Conservation (phyloP, 2,113 vertebrate species). For the Rhinolophus sinicus region DNA sequence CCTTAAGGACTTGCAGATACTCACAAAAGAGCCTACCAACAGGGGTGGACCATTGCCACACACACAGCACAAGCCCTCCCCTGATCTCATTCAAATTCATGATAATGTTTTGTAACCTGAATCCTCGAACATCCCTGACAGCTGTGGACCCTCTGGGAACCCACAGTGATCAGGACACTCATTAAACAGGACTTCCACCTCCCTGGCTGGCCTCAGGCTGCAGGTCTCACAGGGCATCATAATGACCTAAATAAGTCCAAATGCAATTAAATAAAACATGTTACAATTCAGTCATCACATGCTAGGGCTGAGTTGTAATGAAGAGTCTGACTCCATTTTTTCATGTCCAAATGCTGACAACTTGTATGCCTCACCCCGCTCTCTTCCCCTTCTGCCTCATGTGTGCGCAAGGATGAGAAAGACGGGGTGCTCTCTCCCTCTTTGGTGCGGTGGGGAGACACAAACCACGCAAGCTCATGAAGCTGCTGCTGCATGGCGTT, state of each 20-base stretch:
- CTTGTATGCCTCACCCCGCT: background rate
- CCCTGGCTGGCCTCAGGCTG: background rate
- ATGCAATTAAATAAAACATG: too few species aligned
- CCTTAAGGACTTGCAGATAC: background rate
- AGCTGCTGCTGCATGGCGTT: too few species aligned
- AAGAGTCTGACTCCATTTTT: background rate
- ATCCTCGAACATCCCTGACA: accelerated
- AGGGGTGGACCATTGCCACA: background rate
- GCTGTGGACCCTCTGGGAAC: background rate
- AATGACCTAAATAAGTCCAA: background rate
- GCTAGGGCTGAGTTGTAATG: background rate
- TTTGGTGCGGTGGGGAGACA: accelerated
- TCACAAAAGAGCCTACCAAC: background rate
- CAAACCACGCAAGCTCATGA: accelerated
- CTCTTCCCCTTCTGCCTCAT: background rate
- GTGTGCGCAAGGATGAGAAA: background rate
- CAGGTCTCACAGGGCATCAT: background rate
- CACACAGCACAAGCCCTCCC: background rate
- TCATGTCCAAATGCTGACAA: background rate
- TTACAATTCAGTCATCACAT: background rate
- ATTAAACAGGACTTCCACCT: background rate
- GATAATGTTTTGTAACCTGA: background rate
- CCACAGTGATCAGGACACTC: too few species aligned
- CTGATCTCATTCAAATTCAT: background rate
- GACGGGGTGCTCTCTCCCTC: background rate